Conservation (phyloP, 2,888 invertebrate genomes). For the Phyto melanocephala region DNA sequence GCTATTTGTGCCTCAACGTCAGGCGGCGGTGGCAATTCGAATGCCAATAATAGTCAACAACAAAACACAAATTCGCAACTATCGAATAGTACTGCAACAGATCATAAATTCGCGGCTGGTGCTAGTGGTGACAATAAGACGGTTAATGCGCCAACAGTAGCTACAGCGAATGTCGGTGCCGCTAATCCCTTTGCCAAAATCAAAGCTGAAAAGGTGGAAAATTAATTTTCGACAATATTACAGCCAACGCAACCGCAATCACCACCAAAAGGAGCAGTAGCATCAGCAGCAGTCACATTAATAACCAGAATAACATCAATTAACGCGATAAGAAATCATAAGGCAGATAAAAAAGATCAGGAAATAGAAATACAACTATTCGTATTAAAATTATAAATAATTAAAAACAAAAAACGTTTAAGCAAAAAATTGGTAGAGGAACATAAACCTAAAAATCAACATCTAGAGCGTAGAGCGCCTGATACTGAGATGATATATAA, state of each 20-base stretch:
- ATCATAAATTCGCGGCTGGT: constrained; percentile 69
- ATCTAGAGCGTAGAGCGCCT: constrained; percentile 66
- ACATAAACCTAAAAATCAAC: constrained; percentile 57
- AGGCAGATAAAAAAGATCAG: constrained; percentile 54
- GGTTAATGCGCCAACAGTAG: constrained; percentile 67
- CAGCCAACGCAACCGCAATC: not conserved
- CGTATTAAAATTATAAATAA: constrained; percentile 60
- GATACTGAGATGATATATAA: constrained; percentile 66
- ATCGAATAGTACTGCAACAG: constrained; percentile 75
- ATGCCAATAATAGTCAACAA: constrained; percentile 67
- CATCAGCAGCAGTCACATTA: constrained; percentile 55
- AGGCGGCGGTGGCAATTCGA: constrained; percentile 66
- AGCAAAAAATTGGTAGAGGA: constrained; percentile 54
- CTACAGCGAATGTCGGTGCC: constrained; percentile 69
- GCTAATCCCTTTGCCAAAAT: constrained; percentile 71
- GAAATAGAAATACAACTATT: constrained; percentile 36
- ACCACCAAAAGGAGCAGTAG: not conserved
- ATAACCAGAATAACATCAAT: constrained; percentile 64
- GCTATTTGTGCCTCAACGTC: constrained; percentile 72
- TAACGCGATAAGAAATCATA: constrained; percentile 61
- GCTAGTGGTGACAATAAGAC: constrained; percentile 76
- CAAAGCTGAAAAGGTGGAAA: constrained; percentile 73
- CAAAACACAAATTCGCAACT: constrained; percentile 75
- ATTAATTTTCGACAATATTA: constrained; percentile 69
- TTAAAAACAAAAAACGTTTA: constrained; percentile 61